Conservation (phyloP, 2,113 vertebrate genomes). For the Onychostoma macrolepis region DNA sequence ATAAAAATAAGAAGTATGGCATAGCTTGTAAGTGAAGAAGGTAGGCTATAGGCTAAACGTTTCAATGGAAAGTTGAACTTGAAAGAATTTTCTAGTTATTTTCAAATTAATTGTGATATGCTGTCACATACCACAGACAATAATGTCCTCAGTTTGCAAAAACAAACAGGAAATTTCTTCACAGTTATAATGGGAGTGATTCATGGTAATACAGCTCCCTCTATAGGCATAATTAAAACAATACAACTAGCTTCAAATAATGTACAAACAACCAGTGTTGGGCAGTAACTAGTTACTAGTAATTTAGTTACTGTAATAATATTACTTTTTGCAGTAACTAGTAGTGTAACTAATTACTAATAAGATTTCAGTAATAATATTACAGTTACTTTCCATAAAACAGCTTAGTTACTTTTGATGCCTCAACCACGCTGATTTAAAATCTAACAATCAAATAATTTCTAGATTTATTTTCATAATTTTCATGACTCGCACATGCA, state of each 20-base stretch:
- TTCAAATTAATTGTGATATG: not conserved
- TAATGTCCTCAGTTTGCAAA: not conserved
- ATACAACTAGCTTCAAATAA: not conserved
- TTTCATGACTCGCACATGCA: too few relatives aligned
- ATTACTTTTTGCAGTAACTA: too few relatives aligned
- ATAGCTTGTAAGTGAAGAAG: not conserved
- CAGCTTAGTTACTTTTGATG: too few relatives aligned
- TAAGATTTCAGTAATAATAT: too few relatives aligned
- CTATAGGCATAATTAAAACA: not conserved
- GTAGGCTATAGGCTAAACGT: not conserved
- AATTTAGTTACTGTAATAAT: too few relatives aligned
- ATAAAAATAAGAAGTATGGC: not conserved
- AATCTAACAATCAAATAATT: too few relatives aligned
- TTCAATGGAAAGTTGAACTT: not conserved
- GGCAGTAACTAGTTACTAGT: too few relatives aligned
- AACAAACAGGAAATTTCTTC: not conserved
- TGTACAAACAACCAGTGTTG: too few relatives aligned
- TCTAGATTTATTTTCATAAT: too few relatives aligned
- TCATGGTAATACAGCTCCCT: not conserved
- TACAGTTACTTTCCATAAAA: too few relatives aligned
- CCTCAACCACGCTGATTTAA: too few relatives aligned
- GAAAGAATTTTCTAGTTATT: not conserved
- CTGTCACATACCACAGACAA: not conserved
- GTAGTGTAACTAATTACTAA: too few relatives aligned
- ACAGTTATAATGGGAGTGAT: not conserved